Conservation (phyloP, 2,113 vertebrate species). For the Corythoichthys intestinalis region DNA sequence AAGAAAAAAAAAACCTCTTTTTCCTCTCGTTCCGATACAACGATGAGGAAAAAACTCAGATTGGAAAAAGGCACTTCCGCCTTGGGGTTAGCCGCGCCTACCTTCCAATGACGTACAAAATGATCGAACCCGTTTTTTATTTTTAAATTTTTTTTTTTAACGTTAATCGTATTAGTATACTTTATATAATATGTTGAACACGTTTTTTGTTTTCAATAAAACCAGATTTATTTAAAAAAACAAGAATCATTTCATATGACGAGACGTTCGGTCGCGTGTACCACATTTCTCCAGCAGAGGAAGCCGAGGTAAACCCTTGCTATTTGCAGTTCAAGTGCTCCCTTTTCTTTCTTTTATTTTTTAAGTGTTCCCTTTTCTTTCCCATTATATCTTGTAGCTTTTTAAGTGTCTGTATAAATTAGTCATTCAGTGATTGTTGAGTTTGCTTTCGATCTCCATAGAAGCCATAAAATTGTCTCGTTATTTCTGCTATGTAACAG, state of each 20-base stretch:
- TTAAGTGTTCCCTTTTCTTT: too few species aligned
- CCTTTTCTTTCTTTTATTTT: too few species aligned
- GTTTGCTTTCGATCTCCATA: neutral
- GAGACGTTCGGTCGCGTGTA: neutral
- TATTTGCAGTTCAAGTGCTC: neutral
- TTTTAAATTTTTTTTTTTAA: too few species aligned
- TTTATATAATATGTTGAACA: too few species aligned
- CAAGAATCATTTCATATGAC: too few species aligned
- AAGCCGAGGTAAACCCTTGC: neutral
- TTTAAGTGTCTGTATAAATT: too few species aligned
- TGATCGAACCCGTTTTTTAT: neutral
- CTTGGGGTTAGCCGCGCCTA: constrained; percentile 14
- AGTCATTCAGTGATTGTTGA: too few species aligned
- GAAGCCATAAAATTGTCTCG: neutral
- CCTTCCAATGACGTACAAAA: constrained; percentile 6
- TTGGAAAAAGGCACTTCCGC: constrained; percentile 6
- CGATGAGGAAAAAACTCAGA: neutral
- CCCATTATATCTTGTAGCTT: too few species aligned
- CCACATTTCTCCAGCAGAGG: neutral
- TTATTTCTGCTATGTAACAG: neutral
- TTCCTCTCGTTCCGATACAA: neutral
- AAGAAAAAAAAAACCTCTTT: accelerated
- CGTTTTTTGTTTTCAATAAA: too few species aligned
- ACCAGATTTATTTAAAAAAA: too few species aligned
- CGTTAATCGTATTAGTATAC: too few species aligned